Evolutionary conservation across 2,113 vertebrate species (phyloP), one percentile per base, ranked within the genome.

Genomic region (Spea multiplicata): DNA sequence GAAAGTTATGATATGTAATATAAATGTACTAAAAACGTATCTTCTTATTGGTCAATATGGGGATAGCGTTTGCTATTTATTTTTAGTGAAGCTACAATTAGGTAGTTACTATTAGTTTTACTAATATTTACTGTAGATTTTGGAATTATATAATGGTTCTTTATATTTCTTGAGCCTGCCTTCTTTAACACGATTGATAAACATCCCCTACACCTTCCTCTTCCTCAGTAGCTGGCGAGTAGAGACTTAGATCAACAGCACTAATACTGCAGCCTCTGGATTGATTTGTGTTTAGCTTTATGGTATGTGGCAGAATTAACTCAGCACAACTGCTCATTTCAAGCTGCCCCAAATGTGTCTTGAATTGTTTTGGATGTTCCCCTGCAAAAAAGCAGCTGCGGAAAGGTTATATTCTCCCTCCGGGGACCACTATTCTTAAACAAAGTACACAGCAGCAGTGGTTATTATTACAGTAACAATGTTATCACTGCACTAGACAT

Each of bases 331-430:
- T 80, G 77, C 68, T 80, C 71, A 50, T 74, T 75, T 80, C 78
- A 80, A 80, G 78, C 78, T 80, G 78, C 78, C 78, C 78, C 78
- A 80, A 80, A 80, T 80, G 78, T 74, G 78, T 80, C 78, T 80
- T 74, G 78, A 80, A 74, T 80, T 80, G 62, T 80, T 80, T 80
- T 74, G 64, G 71, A 80, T 80, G 64, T 74, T 80, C 78, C 71
- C 64, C 62, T 80, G 72, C 78, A 74, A 80, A 80, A 30, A 71
- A 80, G 78, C 78, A 80, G 78, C 78, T 80, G 78, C 71, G 62
- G 71, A 80, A 80, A 80, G 78, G 78, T 80, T 80, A 80, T 68
- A 80, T 13, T 74, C 45, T 66, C 71, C 78, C 78, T 74, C 78
- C 17, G 65, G 78, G 78, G 78, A 80, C 71, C 71, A 80, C 78